phyloP scores from a whole-genome alignment of 2,888 invertebrate genomes.

The Idaea aversata region DNA sequence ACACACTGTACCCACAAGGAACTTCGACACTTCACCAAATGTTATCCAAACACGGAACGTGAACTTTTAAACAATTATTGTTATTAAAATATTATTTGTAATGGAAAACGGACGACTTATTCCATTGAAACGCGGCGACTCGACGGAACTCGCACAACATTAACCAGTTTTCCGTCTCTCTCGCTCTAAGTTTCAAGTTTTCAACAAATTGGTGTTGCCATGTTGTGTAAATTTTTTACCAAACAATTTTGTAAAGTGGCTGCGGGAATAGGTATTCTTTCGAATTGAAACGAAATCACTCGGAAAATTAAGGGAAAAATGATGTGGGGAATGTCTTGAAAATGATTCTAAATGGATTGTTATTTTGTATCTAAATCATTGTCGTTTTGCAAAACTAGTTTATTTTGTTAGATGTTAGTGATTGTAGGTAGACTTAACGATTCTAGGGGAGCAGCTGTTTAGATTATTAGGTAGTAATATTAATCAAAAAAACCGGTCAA shows the following conservation, averaged over 20 bases:
- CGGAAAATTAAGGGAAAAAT: not conserved
- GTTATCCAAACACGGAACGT: slow-evolving; percentile 49
- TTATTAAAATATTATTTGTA: slow-evolving; percentile 58
- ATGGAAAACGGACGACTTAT: slow-evolving; percentile 54
- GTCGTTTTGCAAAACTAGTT: no score
- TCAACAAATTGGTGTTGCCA: slow-evolving; percentile 50
- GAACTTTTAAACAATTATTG: slow-evolving; percentile 53
- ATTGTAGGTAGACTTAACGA: no score
- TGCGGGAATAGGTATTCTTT: not conserved
- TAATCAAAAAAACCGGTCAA: no score
- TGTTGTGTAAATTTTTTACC: slow-evolving; percentile 4
- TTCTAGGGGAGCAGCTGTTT: no score
- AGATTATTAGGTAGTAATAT: no score
- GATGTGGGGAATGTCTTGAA: no score
- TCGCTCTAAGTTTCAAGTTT: slow-evolving; percentile 50
- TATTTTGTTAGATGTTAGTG: no score
- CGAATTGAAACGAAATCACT: not conserved
- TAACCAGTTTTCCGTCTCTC: slow-evolving; percentile 66
- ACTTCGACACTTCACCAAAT: slow-evolving; percentile 30
- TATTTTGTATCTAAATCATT: no score
- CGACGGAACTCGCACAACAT: slow-evolving; percentile 24
- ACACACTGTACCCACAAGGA: slow-evolving; percentile 40
- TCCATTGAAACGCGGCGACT: slow-evolving; percentile 48
- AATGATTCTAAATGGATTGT: no score
- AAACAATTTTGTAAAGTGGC: not conserved